Evolutionary conservation across 2,797 vertebrate genomes (phyloP), one percentile per base, ranked within the genome.

Genomic region (Coendou prehensilis): DNA sequence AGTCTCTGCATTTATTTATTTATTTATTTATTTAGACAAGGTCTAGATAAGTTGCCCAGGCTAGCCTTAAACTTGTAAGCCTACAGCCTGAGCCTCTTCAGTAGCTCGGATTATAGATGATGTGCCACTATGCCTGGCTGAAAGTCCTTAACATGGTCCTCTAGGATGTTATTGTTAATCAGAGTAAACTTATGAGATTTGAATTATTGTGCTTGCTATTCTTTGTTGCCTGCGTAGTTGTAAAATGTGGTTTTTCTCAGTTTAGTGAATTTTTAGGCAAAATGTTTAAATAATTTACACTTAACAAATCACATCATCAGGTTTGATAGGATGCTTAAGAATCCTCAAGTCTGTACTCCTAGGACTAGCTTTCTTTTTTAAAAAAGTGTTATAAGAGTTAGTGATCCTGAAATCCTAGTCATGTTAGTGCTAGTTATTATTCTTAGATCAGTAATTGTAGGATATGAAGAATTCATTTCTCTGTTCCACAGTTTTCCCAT

Each of bases 181-280:
- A 57, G 73, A 59, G 2, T 41, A 82, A 28, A 87, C 2, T 9
- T 28, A 4, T 6, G 67, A 85, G 28, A 47, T 57, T 28, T 47
- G 64, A 87, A 2, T 71, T 73, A 33, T 18, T 83, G 20, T 50
- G 14, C 67, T 56, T 75, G 57, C 1, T 18, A 17, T 89, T 93
- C 26, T n/a, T 5, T 56, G 45, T 89, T 79, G 85, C 76, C 30
- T 82, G 13, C 50, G 30, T 20, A 78, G 59, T 93, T 93, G 30
- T 84, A 80, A 85, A 54, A 41, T 64, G 13, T 73, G 61, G 54
- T 93, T 93, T 93, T 75, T 95, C 91, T 93, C 80, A 76, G 71
- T 73, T 93, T 41, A 59, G 28, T 88, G 57, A 84, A 45, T 83
- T 45, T 94, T 79, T 80, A 69, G 59, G 69, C 56, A 90, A 87